Evolutionary conservation across 53 echinoderm and acorn worm genomes (phyloP).

Genomic region (Echinometra lucunter): DNA sequence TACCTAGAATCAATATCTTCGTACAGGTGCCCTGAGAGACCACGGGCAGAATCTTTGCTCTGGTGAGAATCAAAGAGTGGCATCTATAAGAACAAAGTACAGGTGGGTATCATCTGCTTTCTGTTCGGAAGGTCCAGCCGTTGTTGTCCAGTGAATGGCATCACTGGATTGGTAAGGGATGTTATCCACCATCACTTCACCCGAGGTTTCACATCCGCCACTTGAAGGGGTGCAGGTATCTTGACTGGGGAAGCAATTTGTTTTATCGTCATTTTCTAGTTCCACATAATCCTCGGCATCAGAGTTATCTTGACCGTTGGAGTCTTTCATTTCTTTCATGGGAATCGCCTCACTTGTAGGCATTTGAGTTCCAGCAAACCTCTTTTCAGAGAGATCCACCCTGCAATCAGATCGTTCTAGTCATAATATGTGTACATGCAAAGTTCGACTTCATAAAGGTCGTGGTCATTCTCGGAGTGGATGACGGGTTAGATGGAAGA

Average conservation of each 20-base stretch:
- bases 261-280: neutral
- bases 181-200: too few species aligned
- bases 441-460: too few species aligned
- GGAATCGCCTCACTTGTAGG: neutral
- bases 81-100: neutral
- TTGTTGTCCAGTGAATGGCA: neutral
- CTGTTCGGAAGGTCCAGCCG: neutral
- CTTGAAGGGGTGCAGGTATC: neutral
- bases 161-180: neutral
- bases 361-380: neutral
- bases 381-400: neutral
- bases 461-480: neutral
- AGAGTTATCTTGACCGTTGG: neutral
- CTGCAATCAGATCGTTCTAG: neutral
- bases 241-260: neutral
- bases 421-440: neutral
- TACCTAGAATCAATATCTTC: too few species aligned
- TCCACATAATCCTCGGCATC: neutral
- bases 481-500: neutral
- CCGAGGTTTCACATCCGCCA: neutral
- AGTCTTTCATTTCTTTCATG: neutral
- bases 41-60: neutral
- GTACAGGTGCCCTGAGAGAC: neutral
- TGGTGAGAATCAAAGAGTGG: too few species aligned
- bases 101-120: too few species aligned